Conservation (phyloP, 2,888 invertebrate species). For the Microchrysa polita region DNA sequence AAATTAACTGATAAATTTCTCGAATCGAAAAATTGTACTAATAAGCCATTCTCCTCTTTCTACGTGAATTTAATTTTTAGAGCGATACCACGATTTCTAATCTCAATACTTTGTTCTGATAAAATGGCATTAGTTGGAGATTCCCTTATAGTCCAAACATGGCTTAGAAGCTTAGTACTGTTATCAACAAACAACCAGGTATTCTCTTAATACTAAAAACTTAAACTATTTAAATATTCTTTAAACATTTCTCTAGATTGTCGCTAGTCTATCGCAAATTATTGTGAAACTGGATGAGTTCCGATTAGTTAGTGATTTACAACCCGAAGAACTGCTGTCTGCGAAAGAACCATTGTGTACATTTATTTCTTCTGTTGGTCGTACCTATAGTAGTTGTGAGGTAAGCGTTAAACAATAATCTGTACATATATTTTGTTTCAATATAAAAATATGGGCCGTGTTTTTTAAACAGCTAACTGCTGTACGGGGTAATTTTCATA, state of each 20-base stretch:
- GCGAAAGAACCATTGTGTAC: constrained; percentile 61
- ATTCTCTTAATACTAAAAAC: neutral
- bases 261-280: constrained; percentile 56
- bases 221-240: neutral
- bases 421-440: neutral
- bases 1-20: no score
- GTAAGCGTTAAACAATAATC: no score
- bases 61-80: no score
- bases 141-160: constrained; percentile 58
- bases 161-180: constrained; percentile 61
- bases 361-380: constrained; percentile 60
- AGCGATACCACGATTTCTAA: constrained; percentile 56
- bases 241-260: constrained; percentile 52
- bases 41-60: no score
- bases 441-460: no score
- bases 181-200: constrained; percentile 59
- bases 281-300: constrained; percentile 58
- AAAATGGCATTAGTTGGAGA: constrained; percentile 52
- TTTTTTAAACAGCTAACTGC: no score
- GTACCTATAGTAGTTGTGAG: constrained; percentile 51
- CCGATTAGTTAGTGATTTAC: constrained; percentile 53
- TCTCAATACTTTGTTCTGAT: constrained; percentile 55
- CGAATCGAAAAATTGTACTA: no score
- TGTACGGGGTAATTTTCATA: no score
- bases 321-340: constrained; percentile 53